Evolutionary conservation across 2,113 vertebrate genomes (phyloP), one percentile per base, ranked within the genome.

Genomic region (Eptatretus burgeri): DNA sequence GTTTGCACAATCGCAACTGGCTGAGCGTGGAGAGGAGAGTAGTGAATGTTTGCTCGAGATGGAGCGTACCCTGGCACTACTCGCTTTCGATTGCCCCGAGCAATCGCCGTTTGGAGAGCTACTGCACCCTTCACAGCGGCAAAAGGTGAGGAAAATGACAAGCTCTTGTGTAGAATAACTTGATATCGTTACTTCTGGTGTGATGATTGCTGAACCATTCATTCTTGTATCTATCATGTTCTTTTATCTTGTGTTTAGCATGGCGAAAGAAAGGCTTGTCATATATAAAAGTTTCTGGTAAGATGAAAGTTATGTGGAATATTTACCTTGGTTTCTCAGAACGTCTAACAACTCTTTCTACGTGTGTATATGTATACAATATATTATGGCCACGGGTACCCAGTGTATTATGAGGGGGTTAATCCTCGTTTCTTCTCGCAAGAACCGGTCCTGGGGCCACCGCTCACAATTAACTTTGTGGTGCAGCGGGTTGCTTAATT

Each of bases 11-110:
- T 86, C 84, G 1, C 89, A 98, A 73, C 73, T 98, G 71, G 91
- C 89, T 1, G 91, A 98, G 67, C 89, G 95, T 71, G 91, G 91
- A 0, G 91, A 98, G 71, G 91, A 98, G 74, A 98, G 89, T 69
- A 73, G 87, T 63, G 89, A 94, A 62, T 94, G 91, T 74, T 77
- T 95, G 75, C 88, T 84, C 0, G 89, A 98, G 72, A 94, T 95
- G 91, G 91, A 98, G 69, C 81, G 87, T 64, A 95, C 89, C 0
- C 77, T 94, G 71, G 91, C 89, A 13, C 72, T 94, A 71, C 74
- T 94, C 68, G 91, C 89, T 16, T 95, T 94, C 10, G 87, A 98
- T 71, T 93, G 85, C 72, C 91, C 89, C 0, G 89, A 95, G 66
- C 87, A 95, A 62, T 94, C 87, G 0, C 91, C 89, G 2, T 98